phyloP scores from a whole-genome alignment of 2,113 vertebrate genomes.

The Prochilodus magdalenae region DNA sequence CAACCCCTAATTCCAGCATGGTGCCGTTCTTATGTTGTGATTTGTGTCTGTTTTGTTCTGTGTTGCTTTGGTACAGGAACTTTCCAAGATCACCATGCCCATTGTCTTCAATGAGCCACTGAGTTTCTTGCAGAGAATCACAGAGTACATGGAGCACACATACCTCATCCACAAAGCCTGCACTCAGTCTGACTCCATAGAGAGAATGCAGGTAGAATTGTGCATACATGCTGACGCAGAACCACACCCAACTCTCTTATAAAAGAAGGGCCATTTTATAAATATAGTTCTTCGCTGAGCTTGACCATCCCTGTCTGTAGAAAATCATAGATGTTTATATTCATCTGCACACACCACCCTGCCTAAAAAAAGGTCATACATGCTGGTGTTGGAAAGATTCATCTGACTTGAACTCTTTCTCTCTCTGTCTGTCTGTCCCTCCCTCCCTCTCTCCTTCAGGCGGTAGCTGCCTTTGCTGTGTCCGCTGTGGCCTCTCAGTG shows the following conservation, averaged over 20 bases:
- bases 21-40: neutral
- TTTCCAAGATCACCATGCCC: conserved; percentile 99
- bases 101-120: conserved; percentile 95
- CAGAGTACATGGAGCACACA: conserved; percentile 98
- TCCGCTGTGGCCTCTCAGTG: conserved; percentile 91
- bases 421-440: neutral
- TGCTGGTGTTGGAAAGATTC: too few species aligned
- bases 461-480: conserved; percentile 88
- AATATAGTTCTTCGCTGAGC: too few species aligned
- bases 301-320: neutral
- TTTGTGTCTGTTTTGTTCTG: neutral
- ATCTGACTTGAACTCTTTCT: too few species aligned
- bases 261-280: too few species aligned
- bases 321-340: neutral
- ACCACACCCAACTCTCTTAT: neutral
- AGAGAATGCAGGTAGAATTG: conserved; percentile 89
- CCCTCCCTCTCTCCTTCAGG: conserved; percentile 58
- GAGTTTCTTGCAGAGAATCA: conserved; percentile 95
- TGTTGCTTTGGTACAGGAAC: conserved; percentile 76
- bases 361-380: neutral
- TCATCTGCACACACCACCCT: neutral
- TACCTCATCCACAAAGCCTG: conserved; percentile 92
- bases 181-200: conserved; percentile 81
- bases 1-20: neutral
- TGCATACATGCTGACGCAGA: neutral